phyloP scores from a whole-genome alignment of 2,113 vertebrate species.

The Apodemus sylvaticus region DNA sequence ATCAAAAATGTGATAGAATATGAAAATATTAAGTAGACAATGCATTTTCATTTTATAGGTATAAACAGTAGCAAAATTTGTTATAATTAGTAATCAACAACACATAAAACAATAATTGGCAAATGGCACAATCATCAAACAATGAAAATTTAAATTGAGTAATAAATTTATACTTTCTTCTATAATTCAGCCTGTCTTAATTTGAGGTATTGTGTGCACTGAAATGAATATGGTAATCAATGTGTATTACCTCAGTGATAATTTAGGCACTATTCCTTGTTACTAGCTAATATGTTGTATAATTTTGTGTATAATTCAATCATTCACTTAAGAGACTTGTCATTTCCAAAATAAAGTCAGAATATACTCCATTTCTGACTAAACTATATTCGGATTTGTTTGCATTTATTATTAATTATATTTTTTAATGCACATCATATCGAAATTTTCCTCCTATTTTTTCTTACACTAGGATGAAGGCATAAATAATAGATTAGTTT shows the following conservation, averaged over 20 bases:
- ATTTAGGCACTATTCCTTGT: slow-evolving; percentile 50
- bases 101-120: slow-evolving; percentile 57
- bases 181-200: slow-evolving; percentile 57
- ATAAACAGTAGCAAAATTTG: not conserved
- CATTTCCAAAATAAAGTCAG: slow-evolving; percentile 31
- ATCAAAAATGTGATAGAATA: not conserved
- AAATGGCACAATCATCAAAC: slow-evolving; percentile 59
- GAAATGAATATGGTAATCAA: slow-evolving; percentile 49
- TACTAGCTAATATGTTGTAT: not conserved
- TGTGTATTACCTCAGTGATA: slow-evolving; percentile 31
- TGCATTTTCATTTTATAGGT: slow-evolving; percentile 46
- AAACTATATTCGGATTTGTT: not conserved
- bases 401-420: not conserved
- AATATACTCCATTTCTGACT: not conserved
- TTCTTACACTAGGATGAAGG: not conserved
- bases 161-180: slow-evolving; percentile 45
- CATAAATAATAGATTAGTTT: not conserved
- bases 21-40: not conserved
- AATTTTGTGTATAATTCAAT: not conserved
- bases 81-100: slow-evolving; percentile 16
- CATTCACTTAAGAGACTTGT: slow-evolving; percentile 1
- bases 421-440: not conserved
- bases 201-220: slow-evolving; percentile 27
- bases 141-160: slow-evolving; percentile 50
- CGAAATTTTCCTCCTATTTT: not conserved